Percentiles rank a stretch among this genome's conserved stretches.
phyloP scores from a whole-genome alignment of 2,797 vertebrate species.

The Tenualosa ilisha region DNA sequence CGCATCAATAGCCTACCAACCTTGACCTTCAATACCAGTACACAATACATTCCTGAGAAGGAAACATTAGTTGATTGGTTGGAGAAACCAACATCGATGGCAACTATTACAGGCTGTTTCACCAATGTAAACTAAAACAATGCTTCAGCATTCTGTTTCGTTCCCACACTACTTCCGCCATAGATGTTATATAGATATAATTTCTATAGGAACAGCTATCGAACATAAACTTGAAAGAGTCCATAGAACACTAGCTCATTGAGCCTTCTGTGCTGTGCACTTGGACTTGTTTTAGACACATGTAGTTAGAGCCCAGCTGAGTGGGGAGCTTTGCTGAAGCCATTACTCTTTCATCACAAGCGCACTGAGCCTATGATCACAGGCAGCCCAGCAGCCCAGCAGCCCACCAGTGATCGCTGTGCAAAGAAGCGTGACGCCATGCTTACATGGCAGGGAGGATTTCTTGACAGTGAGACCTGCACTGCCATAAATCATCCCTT shows the following conservation, averaged over 20 bases:
- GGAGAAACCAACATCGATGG: not conserved
- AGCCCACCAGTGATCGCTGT: not conserved
- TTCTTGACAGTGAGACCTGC: not conserved
- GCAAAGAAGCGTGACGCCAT: not conserved
- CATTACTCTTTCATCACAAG: conserved; percentile 1
- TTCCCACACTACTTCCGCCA: too few species aligned
- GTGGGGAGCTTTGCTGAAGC: not conserved
- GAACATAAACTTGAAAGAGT: too few species aligned
- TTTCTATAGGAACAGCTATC: too few species aligned
- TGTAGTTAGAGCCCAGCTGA: not conserved
- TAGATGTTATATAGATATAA: too few species aligned
- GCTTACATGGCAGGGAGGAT: not conserved
- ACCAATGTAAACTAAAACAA: too few species aligned
- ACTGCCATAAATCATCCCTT: not conserved
- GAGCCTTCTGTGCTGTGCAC: not conserved
- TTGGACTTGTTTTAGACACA: not conserved
- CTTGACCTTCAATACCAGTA: not conserved
- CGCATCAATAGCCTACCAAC: not conserved
- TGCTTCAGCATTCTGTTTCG: too few species aligned
- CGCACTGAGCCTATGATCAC: not conserved
- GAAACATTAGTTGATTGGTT: not conserved
- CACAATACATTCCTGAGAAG: not conserved
- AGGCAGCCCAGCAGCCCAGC: too few species aligned
- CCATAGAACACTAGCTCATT: not conserved
- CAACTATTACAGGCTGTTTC: too few species aligned